Conservation (phyloP, 2,797 vertebrate genomes). For the Galagoides demidoff region DNA sequence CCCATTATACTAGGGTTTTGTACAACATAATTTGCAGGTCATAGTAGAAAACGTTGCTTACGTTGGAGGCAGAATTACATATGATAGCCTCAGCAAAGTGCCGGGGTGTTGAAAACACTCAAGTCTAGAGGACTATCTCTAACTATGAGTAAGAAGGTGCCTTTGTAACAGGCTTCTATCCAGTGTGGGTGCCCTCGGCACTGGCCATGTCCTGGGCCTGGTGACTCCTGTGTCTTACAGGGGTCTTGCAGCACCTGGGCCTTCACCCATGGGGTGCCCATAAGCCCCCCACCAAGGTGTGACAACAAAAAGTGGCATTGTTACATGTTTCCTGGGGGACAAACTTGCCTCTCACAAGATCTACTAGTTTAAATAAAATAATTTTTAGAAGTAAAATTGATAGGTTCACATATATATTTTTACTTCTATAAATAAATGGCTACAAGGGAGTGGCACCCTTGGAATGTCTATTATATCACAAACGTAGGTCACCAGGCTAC, state of each 20-base stretch:
- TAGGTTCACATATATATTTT: background rate
- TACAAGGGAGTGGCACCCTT: background rate
- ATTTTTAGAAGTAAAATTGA: background rate
- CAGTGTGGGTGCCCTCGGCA: background rate
- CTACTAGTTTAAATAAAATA: background rate
- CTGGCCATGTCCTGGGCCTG: background rate
- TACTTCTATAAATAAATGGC: background rate
- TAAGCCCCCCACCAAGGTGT: fast-evolving
- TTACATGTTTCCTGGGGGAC: background rate
- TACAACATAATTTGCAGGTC: background rate
- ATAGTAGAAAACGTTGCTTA: background rate
- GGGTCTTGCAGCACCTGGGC: no score
- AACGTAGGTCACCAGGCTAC: background rate
- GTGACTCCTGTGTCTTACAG: background rate
- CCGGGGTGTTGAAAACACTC: background rate
- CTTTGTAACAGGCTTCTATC: background rate
- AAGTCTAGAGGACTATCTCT: background rate
- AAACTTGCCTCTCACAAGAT: background rate
- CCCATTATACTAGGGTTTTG: background rate
- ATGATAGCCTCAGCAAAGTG: background rate
- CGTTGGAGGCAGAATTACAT: background rate
- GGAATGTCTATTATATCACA: background rate
- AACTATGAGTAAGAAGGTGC: background rate
- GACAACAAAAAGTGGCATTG: no score
- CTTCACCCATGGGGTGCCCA: background rate